Conservation (phyloP, 2,113 vertebrate genomes). For the Callipepla californica region DNA sequence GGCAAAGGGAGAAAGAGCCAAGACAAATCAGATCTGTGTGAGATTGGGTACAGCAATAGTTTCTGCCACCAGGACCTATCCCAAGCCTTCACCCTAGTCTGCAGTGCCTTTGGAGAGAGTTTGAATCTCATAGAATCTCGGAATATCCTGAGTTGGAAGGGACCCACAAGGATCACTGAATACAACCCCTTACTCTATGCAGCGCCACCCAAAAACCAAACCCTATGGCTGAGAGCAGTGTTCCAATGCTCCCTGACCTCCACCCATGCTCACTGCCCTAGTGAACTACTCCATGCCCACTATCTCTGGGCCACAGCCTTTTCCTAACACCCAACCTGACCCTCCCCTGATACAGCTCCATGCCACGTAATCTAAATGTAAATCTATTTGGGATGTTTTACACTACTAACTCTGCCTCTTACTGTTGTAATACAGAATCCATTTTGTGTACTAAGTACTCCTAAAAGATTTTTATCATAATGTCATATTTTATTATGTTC, state of each 20-base stretch:
- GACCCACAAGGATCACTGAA: neutral
- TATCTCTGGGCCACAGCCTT: neutral
- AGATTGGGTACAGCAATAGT: neutral
- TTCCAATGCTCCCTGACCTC: neutral
- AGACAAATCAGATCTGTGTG: neutral
- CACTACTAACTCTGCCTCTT: conserved; percentile 11
- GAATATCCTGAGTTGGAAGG: neutral
- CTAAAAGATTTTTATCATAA: conserved; percentile 50
- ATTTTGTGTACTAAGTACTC: conserved; percentile 32
- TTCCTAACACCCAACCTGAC: neutral
- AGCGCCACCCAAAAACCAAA: neutral
- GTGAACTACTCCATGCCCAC: neutral
- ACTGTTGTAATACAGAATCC: neutral
- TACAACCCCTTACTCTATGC: neutral
- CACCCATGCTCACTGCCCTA: too few species aligned
- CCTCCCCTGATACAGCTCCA: neutral
- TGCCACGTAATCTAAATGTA: neutral
- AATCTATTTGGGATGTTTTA: conserved; percentile 31
- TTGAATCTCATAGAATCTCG: neutral
- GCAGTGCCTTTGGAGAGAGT: rapidly evolving
- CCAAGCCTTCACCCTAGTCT: neutral
- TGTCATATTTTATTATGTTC: conserved; percentile 8
- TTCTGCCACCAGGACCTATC: too few species aligned
- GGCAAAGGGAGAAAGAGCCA: neutral
- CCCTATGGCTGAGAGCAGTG: neutral